Evolutionary conservation across 2,113 vertebrate species (phyloP), one percentile per base, ranked within the genome.

Genomic region (Centropus bengalensis): DNA sequence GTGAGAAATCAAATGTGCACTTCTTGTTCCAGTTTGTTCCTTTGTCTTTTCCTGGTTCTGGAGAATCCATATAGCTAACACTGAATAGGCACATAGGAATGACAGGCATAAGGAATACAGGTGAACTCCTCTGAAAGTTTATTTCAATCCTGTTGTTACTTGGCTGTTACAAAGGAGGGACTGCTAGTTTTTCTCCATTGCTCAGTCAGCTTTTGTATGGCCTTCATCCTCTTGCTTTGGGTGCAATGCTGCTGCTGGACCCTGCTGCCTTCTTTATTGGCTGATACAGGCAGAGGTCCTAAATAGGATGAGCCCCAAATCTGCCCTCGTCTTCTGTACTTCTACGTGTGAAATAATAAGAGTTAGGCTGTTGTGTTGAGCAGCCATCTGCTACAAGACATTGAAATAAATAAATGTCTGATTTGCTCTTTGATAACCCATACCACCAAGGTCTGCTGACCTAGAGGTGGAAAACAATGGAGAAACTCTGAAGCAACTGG

Each of bases 131-230:
- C 21, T 62, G 26, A 30, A 62, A 27, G 38, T 62, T 56, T 32
- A 28, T 78, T 45, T 47, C 10, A 73, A 19, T 81, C 11, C 2
- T 40, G 15, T 32, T 54, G 7, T 24, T 64, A 32, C 21, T 80
- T 73, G 69, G 51, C 8, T 18, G 0, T 0, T 36, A 45, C 26
- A 49, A 49, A 59, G 24, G 15, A 62, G 15, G 4, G 10, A 40
- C 44, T 79, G n/a, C 30, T 23, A 3, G 5, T 42, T 54, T 59
- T n/a, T 54, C 36, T 69, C 30, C 15, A 11, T 11, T 38, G 28
- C 28, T 62, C 6, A 12, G 40, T 64, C 26, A 38, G 17, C 19
- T 73, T 33, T 73, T 73, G 23, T 22, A 22, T 80, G 36, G 44
- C 49, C 19, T 70, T 71, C 21, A 17, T 60, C 63, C 33, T 36